phyloP scores from a whole-genome alignment of 2,113 vertebrate species.

The Heterotis niloticus region DNA sequence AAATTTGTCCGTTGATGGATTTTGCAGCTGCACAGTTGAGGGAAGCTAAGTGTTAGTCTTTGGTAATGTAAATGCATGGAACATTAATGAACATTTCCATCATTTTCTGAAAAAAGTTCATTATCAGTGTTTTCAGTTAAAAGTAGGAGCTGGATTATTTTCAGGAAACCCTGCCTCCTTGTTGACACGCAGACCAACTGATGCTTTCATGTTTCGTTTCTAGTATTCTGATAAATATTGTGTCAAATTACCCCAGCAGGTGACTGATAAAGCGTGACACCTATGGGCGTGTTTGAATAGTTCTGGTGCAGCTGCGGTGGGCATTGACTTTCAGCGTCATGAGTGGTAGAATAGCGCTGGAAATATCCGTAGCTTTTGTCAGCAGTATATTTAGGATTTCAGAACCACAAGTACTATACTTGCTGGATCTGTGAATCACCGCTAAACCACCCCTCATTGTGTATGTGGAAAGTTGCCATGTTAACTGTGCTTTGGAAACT shows the following conservation, averaged over 20 bases:
- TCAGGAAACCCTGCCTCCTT: neutral
- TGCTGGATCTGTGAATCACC: too few relatives aligned
- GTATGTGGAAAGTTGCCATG: too few relatives aligned
- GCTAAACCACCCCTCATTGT: too few relatives aligned
- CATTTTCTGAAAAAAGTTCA: neutral
- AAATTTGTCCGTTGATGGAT: neutral
- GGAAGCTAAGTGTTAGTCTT: neutral
- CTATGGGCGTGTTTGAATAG: slow-evolving; percentile 27
- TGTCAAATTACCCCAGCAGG: slow-evolving; percentile 28
- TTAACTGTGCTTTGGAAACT: too few relatives aligned
- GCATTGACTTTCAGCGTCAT: neutral
- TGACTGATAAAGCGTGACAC: slow-evolving; percentile 20
- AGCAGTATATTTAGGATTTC: slow-evolving; percentile 14
- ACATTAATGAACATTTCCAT: neutral
- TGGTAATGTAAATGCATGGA: neutral
- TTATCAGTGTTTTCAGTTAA: neutral
- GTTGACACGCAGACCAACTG: slow-evolving; percentile 35
- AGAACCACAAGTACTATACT: neutral
- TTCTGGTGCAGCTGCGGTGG: slow-evolving; percentile 11
- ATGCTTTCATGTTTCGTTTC: neutral
- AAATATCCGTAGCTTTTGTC: slow-evolving; percentile 30
- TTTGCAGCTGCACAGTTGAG: neutral
- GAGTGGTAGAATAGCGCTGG: slow-evolving; percentile 30
- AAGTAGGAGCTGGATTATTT: slow-evolving; percentile 24
- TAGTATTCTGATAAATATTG: too few relatives aligned